Evolutionary conservation across 2,797 vertebrate genomes (phyloP).

Genomic region (Salmo trutta): DNA sequence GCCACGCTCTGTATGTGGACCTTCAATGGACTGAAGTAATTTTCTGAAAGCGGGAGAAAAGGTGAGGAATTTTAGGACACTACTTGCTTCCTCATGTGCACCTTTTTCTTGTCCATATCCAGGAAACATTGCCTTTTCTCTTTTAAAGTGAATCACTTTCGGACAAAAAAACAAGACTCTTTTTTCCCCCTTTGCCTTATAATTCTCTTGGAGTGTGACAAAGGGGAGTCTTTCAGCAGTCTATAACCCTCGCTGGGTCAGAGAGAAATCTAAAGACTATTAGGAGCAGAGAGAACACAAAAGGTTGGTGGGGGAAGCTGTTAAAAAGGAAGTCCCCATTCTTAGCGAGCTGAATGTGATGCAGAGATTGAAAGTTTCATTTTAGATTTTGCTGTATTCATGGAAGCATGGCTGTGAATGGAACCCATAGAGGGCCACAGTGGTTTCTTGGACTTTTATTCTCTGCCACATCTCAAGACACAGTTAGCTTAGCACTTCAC

Average conservation of each 20-base stretch:
- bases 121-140: slow-evolving; percentile 25
- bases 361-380: slow-evolving; percentile 87
- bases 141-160: slow-evolving; percentile 60
- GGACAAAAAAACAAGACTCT: slow-evolving; percentile 58
- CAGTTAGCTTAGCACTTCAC: slow-evolving; percentile 79
- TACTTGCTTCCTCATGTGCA: slow-evolving; percentile 4
- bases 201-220: slow-evolving; percentile 21
- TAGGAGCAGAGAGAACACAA: slow-evolving; percentile 77
- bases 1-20: not conserved
- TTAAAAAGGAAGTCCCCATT: slow-evolving; percentile 85
- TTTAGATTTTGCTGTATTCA: slow-evolving; percentile 87
- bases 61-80: not conserved
- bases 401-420: slow-evolving; percentile 76
- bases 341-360: slow-evolving; percentile 63
- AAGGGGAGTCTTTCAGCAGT: slow-evolving; percentile 76
- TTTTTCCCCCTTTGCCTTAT: slow-evolving; percentile 39
- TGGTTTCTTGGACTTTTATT: slow-evolving; percentile 78
- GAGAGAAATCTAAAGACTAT: slow-evolving; percentile 81
- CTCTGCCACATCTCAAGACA: slow-evolving; percentile 75
- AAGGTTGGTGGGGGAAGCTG: slow-evolving; percentile 80
- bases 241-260: slow-evolving; percentile 76
- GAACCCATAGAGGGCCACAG: slow-evolving; percentile 73
- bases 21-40: slow-evolving; percentile 6
- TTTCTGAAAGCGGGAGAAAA: not conserved
- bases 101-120: slow-evolving; percentile 32